These are phyloP conservation scores for Coregonus sp. DNA, from an alignment of 2,797 vertebrate species.

Conservation along the genomic window DNA sequence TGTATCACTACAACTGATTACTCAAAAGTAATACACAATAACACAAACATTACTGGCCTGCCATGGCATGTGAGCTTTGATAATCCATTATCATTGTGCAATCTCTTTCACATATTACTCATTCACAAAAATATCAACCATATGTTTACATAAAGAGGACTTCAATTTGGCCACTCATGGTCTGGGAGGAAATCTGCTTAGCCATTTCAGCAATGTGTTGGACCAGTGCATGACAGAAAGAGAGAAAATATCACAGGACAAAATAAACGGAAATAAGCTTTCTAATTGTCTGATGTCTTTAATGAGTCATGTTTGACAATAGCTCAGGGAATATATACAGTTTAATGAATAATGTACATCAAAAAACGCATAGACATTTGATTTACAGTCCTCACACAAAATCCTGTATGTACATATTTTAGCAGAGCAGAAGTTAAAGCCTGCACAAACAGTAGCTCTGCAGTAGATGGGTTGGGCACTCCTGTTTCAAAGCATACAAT, in stretches of 20 bases:
- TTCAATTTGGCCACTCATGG: neutral
- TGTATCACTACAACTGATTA: neutral
- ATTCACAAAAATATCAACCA: neutral
- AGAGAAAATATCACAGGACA: neutral
- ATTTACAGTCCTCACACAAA: no score
- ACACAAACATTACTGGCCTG: neutral
- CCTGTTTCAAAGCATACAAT: no score
- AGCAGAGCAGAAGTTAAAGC: no score
- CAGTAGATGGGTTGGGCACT: no score
- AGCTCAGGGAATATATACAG: no score
- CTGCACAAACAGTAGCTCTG: no score
- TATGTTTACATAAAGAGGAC: neutral
- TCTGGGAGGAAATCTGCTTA: slow-evolving; percentile 1
- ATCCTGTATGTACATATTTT: no score
- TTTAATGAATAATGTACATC: no score
- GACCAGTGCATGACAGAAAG: neutral
- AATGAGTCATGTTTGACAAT: no score
- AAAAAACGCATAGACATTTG: no score
- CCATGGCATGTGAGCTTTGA: neutral
- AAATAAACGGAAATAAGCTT: no score
- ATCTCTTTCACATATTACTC: neutral
- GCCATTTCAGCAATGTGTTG: neutral
- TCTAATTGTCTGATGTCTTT: no score
- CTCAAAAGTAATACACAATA: neutral
- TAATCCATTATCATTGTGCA: neutral